phyloP scores from a whole-genome alignment of 2,888 invertebrate genomes.

The Cryptosula pallasiana region DNA sequence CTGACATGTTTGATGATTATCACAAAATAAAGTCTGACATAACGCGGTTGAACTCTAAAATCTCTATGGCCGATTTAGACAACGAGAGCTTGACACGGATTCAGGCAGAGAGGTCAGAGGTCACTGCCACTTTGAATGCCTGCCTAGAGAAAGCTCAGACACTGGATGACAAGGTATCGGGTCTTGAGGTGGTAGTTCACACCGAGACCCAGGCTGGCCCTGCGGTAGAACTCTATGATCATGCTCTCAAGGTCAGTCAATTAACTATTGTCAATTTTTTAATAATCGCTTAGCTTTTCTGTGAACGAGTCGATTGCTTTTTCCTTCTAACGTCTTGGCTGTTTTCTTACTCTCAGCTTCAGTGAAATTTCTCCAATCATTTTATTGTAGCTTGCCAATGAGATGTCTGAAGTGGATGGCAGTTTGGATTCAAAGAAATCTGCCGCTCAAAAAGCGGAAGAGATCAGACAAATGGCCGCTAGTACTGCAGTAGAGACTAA shows the following conservation, averaged over 20 bases:
- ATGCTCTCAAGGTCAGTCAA: neutral
- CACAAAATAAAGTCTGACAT: slow-evolving; percentile 1
- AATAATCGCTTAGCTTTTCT: too few species aligned
- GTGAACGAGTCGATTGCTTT: too few species aligned
- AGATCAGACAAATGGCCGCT: slow-evolving; percentile 2
- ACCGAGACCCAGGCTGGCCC: slow-evolving; percentile 7
- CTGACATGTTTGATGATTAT: slow-evolving; percentile 5
- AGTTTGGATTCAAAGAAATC: slow-evolving; percentile 7
- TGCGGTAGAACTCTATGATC: slow-evolving; percentile 20
- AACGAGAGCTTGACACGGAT: slow-evolving; percentile 2
- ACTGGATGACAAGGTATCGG: slow-evolving; percentile 1
- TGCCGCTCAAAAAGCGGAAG: slow-evolving; percentile 17
- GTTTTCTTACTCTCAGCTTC: too few species aligned
- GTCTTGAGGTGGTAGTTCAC: slow-evolving; percentile 8
- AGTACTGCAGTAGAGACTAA: slow-evolving; percentile 13
- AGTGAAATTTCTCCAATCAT: too few species aligned
- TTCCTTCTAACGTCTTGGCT: too few species aligned
- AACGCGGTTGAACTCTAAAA: slow-evolving; percentile 1
- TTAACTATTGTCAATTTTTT: too few species aligned
- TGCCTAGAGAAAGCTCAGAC: neutral
- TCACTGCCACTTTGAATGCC: neutral
- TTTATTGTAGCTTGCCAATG: neutral
- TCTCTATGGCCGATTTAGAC: slow-evolving; percentile 1
- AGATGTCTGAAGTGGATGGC: slow-evolving; percentile 3
- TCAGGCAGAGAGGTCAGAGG: neutral